Percentiles rank a stretch among this genome's conserved stretches.
Conservation (phyloP, 2,113 vertebrate species). For the Zosterops hypoxanthus region DNA sequence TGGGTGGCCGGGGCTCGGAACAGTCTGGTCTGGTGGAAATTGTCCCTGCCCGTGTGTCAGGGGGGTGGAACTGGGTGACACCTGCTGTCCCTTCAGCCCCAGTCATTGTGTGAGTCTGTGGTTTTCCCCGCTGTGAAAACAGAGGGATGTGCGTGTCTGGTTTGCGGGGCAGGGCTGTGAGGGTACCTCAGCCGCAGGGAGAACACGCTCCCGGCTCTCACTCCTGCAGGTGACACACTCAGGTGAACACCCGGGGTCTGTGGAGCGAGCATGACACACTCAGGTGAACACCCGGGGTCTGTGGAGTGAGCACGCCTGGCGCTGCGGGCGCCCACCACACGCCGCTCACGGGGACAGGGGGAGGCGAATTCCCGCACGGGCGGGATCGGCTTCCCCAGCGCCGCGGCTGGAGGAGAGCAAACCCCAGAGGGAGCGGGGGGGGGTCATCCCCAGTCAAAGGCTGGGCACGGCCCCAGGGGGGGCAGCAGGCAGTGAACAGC, state of each 20-base stretch:
- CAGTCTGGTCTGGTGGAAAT: background rate
- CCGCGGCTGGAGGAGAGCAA: background rate
- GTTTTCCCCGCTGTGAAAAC: background rate
- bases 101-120: background rate
- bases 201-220: background rate
- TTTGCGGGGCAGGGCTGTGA: background rate
- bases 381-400: background rate
- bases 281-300: background rate
- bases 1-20: background rate
- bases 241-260: background rate
- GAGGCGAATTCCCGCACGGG: background rate
- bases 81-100: background rate
- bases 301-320: background rate
- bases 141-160: background rate
- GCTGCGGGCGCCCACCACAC: background rate
- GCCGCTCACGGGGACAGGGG: rapidly evolving
- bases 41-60: background rate
- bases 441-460: background rate
- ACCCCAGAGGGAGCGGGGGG: rapidly evolving
- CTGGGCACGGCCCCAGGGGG: rapidly evolving
- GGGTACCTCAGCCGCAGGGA: background rate
- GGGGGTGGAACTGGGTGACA: background rate
- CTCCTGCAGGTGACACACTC: background rate
- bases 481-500: background rate
- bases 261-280: background rate